Conservation (phyloP, 2,113 vertebrate species). For the Fulica atra region DNA sequence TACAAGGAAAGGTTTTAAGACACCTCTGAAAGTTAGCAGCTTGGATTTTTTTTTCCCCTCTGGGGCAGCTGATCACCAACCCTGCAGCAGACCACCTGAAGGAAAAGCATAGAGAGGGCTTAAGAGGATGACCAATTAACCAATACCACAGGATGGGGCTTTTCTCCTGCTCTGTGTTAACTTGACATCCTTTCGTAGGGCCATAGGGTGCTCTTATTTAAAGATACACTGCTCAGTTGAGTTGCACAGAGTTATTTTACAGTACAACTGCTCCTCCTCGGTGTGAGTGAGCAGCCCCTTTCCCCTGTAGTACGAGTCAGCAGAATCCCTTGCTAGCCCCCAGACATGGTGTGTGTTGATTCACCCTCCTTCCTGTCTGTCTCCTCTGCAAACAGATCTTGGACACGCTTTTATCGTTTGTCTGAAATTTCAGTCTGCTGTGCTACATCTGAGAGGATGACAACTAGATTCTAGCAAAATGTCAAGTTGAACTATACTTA, state of each 20-base stretch:
- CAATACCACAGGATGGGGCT: neutral
- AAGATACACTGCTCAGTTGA: neutral
- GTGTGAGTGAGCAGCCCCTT: neutral
- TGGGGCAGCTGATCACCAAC: neutral
- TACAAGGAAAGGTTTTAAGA: neutral
- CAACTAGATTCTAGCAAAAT: neutral
- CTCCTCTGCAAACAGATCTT: neutral
- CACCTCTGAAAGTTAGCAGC: neutral
- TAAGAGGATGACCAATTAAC: neutral
- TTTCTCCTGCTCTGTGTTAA: neutral
- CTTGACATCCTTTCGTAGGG: neutral
- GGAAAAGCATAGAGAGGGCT: neutral
- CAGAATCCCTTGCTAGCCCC: neutral
- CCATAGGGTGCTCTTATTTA: neutral
- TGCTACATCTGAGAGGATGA: neutral
- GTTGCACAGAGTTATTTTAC: neutral
- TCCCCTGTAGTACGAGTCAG: neutral
- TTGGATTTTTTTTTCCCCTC: neutral
- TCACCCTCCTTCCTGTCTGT: neutral
- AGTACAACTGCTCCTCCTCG: accelerated
- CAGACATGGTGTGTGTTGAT: neutral
- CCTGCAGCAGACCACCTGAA: neutral
- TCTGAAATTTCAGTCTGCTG: neutral
- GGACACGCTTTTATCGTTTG: neutral
- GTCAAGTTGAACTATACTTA: neutral